phyloP scores from a whole-genome alignment of 2,888 invertebrate species.

The Saturnia japonica region DNA sequence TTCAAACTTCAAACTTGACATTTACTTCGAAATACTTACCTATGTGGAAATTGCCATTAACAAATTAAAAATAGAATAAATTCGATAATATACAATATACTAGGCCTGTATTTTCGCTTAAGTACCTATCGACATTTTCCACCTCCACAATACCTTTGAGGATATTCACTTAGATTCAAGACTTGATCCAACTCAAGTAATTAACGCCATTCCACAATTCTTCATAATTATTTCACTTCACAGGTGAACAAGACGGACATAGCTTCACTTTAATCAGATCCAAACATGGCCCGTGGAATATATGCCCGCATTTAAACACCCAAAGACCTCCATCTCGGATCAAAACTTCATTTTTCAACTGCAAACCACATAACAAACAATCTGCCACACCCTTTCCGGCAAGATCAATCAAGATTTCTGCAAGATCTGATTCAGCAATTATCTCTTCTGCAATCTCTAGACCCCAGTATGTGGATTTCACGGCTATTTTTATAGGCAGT shows the following conservation, averaged over 20 bases:
- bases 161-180: too few species aligned
- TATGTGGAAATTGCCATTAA: not conserved
- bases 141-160: not conserved
- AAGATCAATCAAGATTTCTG: conserved; percentile 53
- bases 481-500: conserved; percentile 66
- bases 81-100: not conserved
- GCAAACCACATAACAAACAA: conserved; percentile 82
- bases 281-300: conserved; percentile 83
- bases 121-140: not conserved
- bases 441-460: conserved; percentile 42
- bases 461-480: conserved; percentile 79
- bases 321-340: conserved; percentile 83
- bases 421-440: conserved; percentile 27
- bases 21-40: not conserved
- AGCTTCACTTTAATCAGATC: conserved; percentile 79
- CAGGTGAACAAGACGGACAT: conserved; percentile 61
- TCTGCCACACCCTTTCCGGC: conserved; percentile 51
- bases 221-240: conserved; percentile 31
- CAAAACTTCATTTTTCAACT: conserved; percentile 81
- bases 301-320: conserved; percentile 84
- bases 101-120: not conserved
- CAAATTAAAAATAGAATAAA: not conserved
- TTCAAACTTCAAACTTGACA: not conserved
- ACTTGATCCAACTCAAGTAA: not conserved
- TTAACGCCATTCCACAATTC: not conserved